Evolutionary conservation across 2,113 vertebrate species (phyloP), one percentile per base, ranked within the genome.

Genomic region (Antigone vipio): DNA sequence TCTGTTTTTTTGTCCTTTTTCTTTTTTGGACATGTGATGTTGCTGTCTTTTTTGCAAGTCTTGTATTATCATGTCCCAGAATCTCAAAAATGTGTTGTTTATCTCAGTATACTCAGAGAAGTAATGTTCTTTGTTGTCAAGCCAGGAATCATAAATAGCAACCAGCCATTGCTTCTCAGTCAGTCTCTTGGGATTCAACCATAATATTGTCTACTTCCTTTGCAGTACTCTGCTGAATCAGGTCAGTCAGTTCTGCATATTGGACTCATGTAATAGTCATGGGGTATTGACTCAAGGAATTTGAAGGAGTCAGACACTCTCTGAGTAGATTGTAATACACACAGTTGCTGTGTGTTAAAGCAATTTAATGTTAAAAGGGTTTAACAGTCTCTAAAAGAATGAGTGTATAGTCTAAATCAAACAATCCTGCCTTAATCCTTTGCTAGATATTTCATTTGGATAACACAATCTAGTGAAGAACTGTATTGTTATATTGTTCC

Each of bases 231-330:
- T 78, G 45, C 26, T 77, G 58, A 64, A 80, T n/a, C 21, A 76
- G 66, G 22, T 56, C 18, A 38, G 9, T 50, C 32, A 9, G 18
- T 73, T 71, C 42, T 79, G 20, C 12, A 2, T 27, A 26, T 11
- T 16, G 15, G 13, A 32, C 0, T 2, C 9, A 34, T 0, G 0
- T 40, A 75, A 20, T 23, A 30, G 35, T 81, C 32, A 42, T 21
- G 21, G 21, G 9, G 15, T 55, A 56, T 67, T 56, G 47, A n/a
- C 32, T 75, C 29, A 49, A 66, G 24, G 29, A 90, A 35, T 55
- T 38, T 53, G 34, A 69, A 91, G n/a, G n/a, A 50, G 12, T 55
- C 9, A 8, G 60, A 3, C 4, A 38, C 4, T n/a, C 32, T 63
- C 32, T 69, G 27, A 42, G 9, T 22, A 53, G 45, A 40, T 83